A percentile compares a stretch with the other conserved stretches of the same genome.
These are phyloP conservation scores for Orycteropus afer DNA, from an alignment of 2,113 vertebrate genomes.

Conservation along the genomic window DNA sequence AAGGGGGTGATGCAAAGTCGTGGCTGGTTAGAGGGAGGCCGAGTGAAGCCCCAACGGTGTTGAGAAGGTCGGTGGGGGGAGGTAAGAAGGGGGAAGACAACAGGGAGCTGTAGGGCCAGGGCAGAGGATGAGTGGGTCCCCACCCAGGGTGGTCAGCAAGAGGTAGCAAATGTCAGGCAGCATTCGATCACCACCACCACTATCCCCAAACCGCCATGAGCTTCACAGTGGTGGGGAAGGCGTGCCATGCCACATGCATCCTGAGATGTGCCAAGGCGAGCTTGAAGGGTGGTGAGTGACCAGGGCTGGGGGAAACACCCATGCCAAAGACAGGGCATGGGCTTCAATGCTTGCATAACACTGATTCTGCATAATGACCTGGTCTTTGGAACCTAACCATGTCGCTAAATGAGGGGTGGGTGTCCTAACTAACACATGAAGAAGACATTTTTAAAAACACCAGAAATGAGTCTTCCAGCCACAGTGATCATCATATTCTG, in stretches of 20 bases:
- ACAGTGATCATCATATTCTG: background rate
- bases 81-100: no score
- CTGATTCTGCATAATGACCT: background rate
- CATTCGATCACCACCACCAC: no score
- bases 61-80: background rate
- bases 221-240: background rate
- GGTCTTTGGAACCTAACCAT: background rate
- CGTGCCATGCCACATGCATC: background rate
- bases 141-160: background rate
- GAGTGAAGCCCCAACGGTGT: no score
- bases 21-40: background rate
- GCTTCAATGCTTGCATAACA: no score
- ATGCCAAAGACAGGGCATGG: background rate
- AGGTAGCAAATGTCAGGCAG: no score
- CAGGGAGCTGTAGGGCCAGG: no score
- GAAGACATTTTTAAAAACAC: slow-evolving; percentile 12
- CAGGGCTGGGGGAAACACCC: background rate
- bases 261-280: background rate
- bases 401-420: background rate
- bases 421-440: background rate
- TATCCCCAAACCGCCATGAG: no score
- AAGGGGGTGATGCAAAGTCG: background rate
- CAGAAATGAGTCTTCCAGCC: background rate
- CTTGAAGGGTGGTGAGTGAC: background rate
- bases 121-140: background rate